Evolutionary conservation across 2,888 invertebrate species (phyloP), one percentile per base, ranked within the genome.

Genomic region (Lamproptera curius): DNA sequence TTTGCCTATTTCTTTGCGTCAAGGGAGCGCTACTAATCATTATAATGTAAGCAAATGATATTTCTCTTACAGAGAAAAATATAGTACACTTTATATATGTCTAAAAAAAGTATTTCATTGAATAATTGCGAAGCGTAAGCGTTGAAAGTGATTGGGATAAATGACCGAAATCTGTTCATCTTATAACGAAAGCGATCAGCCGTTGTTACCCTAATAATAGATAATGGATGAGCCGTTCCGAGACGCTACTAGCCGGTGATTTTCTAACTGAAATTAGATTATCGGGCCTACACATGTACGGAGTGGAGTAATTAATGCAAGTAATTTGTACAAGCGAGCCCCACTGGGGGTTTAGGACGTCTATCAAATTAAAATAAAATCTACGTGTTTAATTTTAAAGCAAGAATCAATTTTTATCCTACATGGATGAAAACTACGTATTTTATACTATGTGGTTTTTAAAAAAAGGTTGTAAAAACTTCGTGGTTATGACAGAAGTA

Each of bases 231-330:
- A 58, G 67, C 61, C 62, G 59, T 65, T 57, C 61, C 56, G 31
- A 66, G 70, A 73, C 72, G 65, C 63, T 63, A 73, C 72, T 70
- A 51, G 45, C 59, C 62, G 59, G 65, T 69, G 71, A 73, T 74
- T 67, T 67, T 67, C 63, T 54, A 20, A 15, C 23, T 20, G 23
- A 33, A 45, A 47, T 42, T 38, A 38, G 31, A 47, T 34, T 31
- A 47, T 37, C 31, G 11, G 2, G 11, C 31, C 31, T 31, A 38
- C 33, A 42, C 23, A 38, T 47, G 47, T 47, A 31, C 26, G 28
- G 16, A 37, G 11, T 37, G 11, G 16, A 16, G 34, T 31, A 16
- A 42, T 42, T 47, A 38, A 23, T 31, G 31, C 10, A 15, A 37
- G 11, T 31, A 42, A 20, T 42, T 36, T 37, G 36, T 37, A 42